Base-by-base conservation (phyloP, 2,888 invertebrate species). In the Ramazzottius varieornatus region DNA sequence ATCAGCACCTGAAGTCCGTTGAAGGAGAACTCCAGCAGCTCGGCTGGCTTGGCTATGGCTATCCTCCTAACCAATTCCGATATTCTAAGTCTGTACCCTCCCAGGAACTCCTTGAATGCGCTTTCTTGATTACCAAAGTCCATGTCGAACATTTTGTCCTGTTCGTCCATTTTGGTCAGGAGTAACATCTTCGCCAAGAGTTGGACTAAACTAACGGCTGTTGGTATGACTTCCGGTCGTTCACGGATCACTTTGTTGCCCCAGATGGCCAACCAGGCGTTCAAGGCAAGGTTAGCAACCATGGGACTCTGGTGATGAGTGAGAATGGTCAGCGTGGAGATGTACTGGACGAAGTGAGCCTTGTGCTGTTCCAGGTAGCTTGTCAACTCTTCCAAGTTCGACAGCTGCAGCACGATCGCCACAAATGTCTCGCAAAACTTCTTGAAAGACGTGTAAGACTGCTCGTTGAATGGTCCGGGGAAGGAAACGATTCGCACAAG, bases 251-350 rank as follows among this genome's bases (percentile, higher is more conserved):
- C 54, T 24, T 54, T 54, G 29, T 54, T 54, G 4, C 54, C 54
- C 54, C 54, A 54, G 54, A 54, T 54, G 20, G 54, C 24, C 54
- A 54, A 29, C 54, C 54, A 54, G 54, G 54, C 54, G 24, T 54
- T 54, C 13, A 54, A 24, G n/a, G 54, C 54, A n/a, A 29, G 4
- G 29, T 54, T 54, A 29, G 20, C 13, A 29, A 54, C 29, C 4
- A 24, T 4, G 16, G 54, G 54, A 29, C 54, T 54, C 29, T 54
- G 16, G 54, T 54, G 54, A 54, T 29, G 8, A 4, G 54, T 54
- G 16, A 54, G 29, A 4, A 4, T 13, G n/a, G 29, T 16, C 4
- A 54, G 29, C 4, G 54, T 54, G 13, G 4, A 4, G 29, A 54
- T 54, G 54, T 54, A 54, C n/a, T 8, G 20, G 54, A 24, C 54